Conservation (phyloP, 2,113 vertebrate species). For the Nothobranchius furzeri region DNA sequence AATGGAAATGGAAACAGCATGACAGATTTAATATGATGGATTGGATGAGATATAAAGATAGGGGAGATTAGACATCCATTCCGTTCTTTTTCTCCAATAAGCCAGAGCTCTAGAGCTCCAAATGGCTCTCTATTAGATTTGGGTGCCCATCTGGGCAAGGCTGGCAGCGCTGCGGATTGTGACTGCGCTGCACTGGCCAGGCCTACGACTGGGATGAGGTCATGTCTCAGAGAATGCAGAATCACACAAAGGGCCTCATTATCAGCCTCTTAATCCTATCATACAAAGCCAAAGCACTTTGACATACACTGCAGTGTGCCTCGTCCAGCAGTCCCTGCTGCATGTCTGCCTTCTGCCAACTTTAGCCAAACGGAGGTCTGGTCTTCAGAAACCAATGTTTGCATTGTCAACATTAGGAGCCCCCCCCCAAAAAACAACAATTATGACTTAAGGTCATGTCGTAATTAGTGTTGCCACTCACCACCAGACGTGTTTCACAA, state of each 20-base stretch:
- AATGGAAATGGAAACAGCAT: constrained; percentile 54
- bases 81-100: constrained; percentile 66
- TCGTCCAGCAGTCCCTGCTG: constrained; percentile 35
- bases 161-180: constrained; percentile 68
- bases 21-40: constrained; percentile 66
- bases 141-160: constrained; percentile 73
- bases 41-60: constrained; percentile 65
- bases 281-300: constrained; percentile 62
- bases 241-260: constrained; percentile 75
- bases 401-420: background rate
- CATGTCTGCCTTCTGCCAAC: constrained; percentile 15
- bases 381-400: constrained; percentile 1
- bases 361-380: constrained; percentile 14
- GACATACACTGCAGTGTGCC: constrained; percentile 56
- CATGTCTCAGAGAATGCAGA: constrained; percentile 75
- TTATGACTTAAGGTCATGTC: background rate
- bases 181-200: constrained; percentile 67
- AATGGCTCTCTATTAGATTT: constrained; percentile 79
- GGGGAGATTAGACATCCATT: constrained; percentile 63
- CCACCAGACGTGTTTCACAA: constrained; percentile 12
- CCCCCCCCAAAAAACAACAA: background rate
- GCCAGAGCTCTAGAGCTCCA: constrained; percentile 67
- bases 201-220: constrained; percentile 76
- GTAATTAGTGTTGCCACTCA: constrained; percentile 5
- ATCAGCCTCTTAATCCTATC: constrained; percentile 72